Conservation (phyloP, 1,140 invertebrate species). For the Patella vulgata region DNA sequence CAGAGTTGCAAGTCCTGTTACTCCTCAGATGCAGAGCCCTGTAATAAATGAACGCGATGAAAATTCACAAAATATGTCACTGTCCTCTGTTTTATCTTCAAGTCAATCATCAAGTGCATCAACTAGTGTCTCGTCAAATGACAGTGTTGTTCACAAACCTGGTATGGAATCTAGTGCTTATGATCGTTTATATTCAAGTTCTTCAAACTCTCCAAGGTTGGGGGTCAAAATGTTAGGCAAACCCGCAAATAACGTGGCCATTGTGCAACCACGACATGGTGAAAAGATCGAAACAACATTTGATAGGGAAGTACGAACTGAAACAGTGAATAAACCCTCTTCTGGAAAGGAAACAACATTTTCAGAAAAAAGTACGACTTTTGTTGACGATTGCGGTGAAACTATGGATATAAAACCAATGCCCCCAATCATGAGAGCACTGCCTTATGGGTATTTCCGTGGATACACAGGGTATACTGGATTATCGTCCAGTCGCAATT, state of each 20-base stretch:
- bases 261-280: conserved; percentile 58
- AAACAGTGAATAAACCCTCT: conserved; percentile 44
- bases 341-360: conserved; percentile 46
- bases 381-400: conserved; percentile 79
- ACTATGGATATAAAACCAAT: conserved; percentile 88
- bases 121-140: conserved; percentile 50
- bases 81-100: conserved; percentile 32
- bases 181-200: conserved; percentile 12
- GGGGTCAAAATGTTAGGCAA: conserved; percentile 56
- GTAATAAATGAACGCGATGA: no score
- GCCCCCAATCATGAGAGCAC: conserved; percentile 79
- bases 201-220: conserved; percentile 55
- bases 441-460: conserved; percentile 57
- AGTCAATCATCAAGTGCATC: conserved; percentile 38
- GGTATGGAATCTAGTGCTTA: no score
- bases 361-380: conserved; percentile 58
- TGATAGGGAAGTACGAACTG: conserved; percentile 61
- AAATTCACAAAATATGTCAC: conserved; percentile 14
- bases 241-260: conserved; percentile 60
- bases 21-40: no score
- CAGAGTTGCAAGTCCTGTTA: no score
- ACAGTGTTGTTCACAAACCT: conserved; percentile 51
- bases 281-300: conserved; percentile 67
- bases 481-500: conserved; percentile 43
- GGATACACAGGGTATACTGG: conserved; percentile 48